These are phyloP conservation scores for Plumapathes pennacea DNA, from an alignment of 92 coral and sea anemone genomes.

Conservation along the genomic window DNA sequence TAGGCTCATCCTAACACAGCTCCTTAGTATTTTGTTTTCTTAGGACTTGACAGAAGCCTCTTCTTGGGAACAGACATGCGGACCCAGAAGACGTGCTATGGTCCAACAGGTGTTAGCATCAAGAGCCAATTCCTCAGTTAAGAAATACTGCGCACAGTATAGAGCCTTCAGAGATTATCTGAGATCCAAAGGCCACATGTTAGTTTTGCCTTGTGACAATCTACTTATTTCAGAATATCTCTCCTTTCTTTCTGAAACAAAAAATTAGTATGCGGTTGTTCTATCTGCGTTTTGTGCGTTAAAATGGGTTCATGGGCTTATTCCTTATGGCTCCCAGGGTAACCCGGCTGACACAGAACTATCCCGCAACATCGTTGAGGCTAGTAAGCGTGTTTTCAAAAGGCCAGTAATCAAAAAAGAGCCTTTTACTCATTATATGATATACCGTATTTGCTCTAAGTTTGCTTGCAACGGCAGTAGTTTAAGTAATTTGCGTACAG, in stretches of 20 bases:
- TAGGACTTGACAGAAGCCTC: conserved; percentile 27
- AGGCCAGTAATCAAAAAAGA: conserved; percentile 21
- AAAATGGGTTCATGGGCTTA: conserved; percentile 15
- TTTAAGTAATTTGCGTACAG: conserved; percentile 31
- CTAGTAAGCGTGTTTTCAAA: conserved; percentile 16
- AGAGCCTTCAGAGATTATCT: conserved; percentile 11
- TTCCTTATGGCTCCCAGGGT: conserved; percentile 10
- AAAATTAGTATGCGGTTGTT: conserved; percentile 21
- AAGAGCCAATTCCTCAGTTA: conserved; percentile 13
- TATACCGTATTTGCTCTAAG: conserved; percentile 2
- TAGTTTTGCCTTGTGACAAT: conserved; percentile 24
- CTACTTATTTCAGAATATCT: conserved; percentile 17
- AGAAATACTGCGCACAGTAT: conserved; percentile 17
- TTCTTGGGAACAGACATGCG: conserved; percentile 20
- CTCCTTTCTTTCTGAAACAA: conserved; percentile 22
- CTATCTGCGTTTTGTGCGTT: conserved; percentile 13
- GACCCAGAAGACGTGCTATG: neutral
- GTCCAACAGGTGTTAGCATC: conserved; percentile 21
- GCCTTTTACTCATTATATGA: conserved; percentile 28
- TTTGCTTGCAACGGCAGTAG: conserved; percentile 12
- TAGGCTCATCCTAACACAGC: neutral
- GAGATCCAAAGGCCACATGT: neutral
- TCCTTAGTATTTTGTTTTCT: conserved; percentile 2
- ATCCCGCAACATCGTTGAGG: conserved; percentile 11
- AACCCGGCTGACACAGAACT: conserved; percentile 20